These are phyloP conservation scores for Propithecus coquereli DNA, from an alignment of 2,113 vertebrate genomes.

Conservation along the genomic window DNA sequence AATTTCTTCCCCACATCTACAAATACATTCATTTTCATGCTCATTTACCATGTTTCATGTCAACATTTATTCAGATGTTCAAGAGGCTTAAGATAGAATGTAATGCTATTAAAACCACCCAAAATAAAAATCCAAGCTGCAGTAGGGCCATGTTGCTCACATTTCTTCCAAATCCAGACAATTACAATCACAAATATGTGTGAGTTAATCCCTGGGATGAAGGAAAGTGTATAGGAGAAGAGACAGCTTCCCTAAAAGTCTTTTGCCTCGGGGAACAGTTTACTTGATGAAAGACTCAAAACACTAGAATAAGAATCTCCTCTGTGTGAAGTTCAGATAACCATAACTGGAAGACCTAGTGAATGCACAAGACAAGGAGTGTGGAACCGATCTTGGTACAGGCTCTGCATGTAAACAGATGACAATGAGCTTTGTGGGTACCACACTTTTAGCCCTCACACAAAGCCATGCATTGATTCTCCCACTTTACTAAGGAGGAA, in stretches of 20 bases:
- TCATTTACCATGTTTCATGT: neutral
- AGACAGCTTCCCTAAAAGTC: neutral
- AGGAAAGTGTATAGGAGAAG: neutral
- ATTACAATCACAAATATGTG: neutral
- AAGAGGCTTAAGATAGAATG: neutral
- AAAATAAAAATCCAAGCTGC: neutral
- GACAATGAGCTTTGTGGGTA: neutral
- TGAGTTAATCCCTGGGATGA: neutral
- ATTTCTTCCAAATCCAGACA: neutral
- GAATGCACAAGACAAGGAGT: rapidly evolving
- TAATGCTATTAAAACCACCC: neutral
- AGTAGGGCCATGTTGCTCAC: neutral
- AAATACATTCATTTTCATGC: neutral
- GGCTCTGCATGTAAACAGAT: neutral
- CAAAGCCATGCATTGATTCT: neutral
- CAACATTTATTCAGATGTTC: neutral
- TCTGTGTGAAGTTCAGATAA: neutral
- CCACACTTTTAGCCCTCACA: neutral
- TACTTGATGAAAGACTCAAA: neutral
- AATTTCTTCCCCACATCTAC: neutral
- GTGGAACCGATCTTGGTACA: rapidly evolving
- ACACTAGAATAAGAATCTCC: neutral
- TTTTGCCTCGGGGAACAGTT: neutral
- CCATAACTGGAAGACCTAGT: neutral
- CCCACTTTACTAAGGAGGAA: neutral